Base-by-base conservation (phyloP, 2,888 invertebrate species). In the Cheilosia scutellata region DNA sequence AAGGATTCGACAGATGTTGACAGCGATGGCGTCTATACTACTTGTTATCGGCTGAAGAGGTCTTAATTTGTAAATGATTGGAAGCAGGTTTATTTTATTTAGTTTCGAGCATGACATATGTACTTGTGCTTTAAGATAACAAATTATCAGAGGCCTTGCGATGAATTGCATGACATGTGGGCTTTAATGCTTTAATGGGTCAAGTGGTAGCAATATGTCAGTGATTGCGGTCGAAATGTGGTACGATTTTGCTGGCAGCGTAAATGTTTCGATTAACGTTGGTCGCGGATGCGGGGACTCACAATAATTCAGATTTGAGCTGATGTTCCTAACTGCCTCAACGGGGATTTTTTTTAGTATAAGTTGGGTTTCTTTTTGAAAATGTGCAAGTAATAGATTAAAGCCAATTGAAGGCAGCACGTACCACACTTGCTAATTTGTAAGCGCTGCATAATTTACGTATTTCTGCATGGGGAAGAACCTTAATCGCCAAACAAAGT, bases 121-220 rank as follows among this genome's bases (percentile, higher is more conserved):
- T 42, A 76, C 76, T 76, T 66, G 42, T 60, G n/a, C 40, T 66
- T 51, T 42, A 31, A 20, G 60, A 76, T 76, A 76, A 51, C 31
- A 68, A 68, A 49, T 57, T 68, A 66, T 75, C 65, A 33, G 55
- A 37, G 57, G 44, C 11, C 25, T 76, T 68, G 49, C 42, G 42
- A 57, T 55, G 37, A 57, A 57, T 75, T 74, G 74, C 49, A 65
- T 25, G 44, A 7, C 16, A 51, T 47, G 11, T 37, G 37, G 29
- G 66, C 57, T 27, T 58, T 66, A 66, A 58, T 76, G 66, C 57
- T 27, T 58, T 66, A 66, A 58, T 76, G 44, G 66, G 76, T 76
- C 76, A 76, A 76, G 58, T 66, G 66, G 37, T 25, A 33, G 16
- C 42, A 11, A 16, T 16, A n/a, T 51, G 6, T 33, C 42, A 49